Base-by-base conservation (phyloP, 2,888 invertebrate species). In the Drosophila birchii region DNA sequence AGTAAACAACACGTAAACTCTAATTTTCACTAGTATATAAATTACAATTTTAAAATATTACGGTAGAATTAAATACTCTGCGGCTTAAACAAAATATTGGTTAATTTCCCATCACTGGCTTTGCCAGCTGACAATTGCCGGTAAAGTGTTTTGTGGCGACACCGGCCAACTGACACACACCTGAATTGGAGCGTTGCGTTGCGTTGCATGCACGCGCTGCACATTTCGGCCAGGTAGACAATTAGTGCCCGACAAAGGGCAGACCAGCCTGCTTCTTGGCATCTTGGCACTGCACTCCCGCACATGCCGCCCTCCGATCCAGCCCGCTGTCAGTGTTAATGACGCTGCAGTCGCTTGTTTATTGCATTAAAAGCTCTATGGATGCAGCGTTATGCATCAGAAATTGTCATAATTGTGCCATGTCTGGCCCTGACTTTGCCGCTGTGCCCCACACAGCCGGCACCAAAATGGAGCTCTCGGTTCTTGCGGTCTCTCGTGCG, bases 321-420 rank as follows among this genome's bases (percentile, higher is more conserved):
- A 16, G 43, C 26, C 36, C 23, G 9, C 78, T 89, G 90, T 89
- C 86, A 86, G 88, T 89, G 86, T 86, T 86, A 89, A 86, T 86
- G 86, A 86, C 83, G 75, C 78, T 79, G 70, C 77, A 59, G 75
- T 63, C 77, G 78, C 78, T 74, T 78, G 76, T 81, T 89, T 90
- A 90, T 86, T 89, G 90, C 87, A 86, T 86, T 86, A 89, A 89
- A 87, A 78, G 81, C 81, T 79, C 80, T 80, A 69, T 78, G 55
- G 73, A 55, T 67, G 79, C 86, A 85, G 67, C 85, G 86, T 80
- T 89, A 88, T 89, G 86, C 86, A 88, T 83, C 86, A 88, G 90
- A 89, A 80, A 89, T 86, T 88, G 88, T 86, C 86, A 86, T 86
- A 89, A 86, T 88, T 86, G 90, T 86, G 84, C 85, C 86, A 81